Conservation (phyloP, 2,113 vertebrate species). For the Apteryx owenii region DNA sequence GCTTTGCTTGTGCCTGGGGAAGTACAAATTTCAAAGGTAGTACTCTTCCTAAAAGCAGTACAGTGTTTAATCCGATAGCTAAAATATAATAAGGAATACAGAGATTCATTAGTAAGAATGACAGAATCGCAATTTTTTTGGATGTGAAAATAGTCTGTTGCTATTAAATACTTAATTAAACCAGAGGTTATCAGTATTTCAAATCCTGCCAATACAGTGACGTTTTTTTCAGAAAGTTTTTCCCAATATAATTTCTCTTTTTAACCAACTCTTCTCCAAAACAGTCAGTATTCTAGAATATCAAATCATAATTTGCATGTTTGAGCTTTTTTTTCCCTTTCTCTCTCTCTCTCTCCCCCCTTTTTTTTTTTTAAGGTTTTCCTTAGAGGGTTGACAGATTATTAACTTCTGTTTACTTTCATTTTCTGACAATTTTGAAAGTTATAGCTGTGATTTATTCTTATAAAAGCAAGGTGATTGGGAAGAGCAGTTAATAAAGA, state of each 20-base stretch:
- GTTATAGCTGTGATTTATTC: neutral
- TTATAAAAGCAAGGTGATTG: neutral
- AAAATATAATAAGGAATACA: neutral
- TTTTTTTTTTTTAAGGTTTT: neutral
- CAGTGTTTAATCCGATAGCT: neutral
- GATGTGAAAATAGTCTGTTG: neutral
- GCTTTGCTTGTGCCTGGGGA: neutral
- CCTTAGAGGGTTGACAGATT: neutral
- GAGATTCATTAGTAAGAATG: neutral
- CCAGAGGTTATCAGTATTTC: neutral
- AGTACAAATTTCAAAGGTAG: neutral
- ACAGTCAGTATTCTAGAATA: neutral
- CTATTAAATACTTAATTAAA: neutral
- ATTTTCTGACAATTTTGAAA: neutral
- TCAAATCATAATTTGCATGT: neutral
- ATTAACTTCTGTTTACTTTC: neutral
- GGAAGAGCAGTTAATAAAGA: neutral
- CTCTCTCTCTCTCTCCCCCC: neutral
- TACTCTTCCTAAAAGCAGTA: neutral
- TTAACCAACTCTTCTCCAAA: neutral
- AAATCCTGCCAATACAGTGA: neutral
- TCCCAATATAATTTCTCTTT: neutral
- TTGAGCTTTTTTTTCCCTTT: neutral
- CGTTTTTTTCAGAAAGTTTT: neutral
- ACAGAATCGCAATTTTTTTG: accelerated